Evolutionary conservation across 1,140 invertebrate genomes (phyloP).

Genomic region (Polypedilum pembai): DNA sequence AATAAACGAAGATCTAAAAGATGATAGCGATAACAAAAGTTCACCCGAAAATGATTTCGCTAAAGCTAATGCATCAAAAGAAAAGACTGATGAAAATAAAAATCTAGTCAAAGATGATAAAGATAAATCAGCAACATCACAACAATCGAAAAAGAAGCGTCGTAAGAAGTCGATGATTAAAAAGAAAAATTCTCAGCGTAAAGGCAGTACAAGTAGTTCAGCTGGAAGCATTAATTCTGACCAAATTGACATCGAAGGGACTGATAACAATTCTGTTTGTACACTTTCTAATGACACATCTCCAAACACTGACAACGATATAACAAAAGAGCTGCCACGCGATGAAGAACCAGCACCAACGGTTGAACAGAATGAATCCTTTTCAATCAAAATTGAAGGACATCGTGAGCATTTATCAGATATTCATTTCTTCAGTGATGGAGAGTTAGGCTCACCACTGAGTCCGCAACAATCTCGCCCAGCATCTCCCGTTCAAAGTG

Average conservation of each 20-base stretch:
- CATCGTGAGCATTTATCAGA: constrained; percentile 48
- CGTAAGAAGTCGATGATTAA: constrained; percentile 70
- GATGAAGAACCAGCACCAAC: constrained; percentile 37
- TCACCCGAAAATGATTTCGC: constrained; percentile 15
- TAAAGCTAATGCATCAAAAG: background rate
- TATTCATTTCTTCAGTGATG: constrained; percentile 87
- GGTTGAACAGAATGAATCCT: constrained; percentile 32
- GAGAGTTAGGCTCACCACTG: constrained; percentile 53
- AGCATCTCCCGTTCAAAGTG: constrained; percentile 79
- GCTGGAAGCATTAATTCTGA: constrained; percentile 36
- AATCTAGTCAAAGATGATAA: constrained; percentile 10
- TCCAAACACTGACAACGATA: constrained; percentile 33
- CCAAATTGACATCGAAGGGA: constrained; percentile 31
- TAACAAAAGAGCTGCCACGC: constrained; percentile 34
- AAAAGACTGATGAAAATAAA: constrained; percentile 16
- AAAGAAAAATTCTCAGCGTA: constrained; percentile 65
- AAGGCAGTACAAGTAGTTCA: constrained; percentile 50
- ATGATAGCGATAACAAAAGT: background rate
- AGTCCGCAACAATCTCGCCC: constrained; percentile 51
- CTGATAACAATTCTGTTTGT: constrained; percentile 8
- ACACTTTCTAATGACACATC: constrained; percentile 25
- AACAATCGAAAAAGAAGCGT: constrained; percentile 58
- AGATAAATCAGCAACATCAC: constrained; percentile 5
- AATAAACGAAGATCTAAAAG: background rate
- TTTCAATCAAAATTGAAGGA: constrained; percentile 32